Evolutionary conservation across 2,888 invertebrate genomes (phyloP).

Genomic region (Plagiodera versicolora): DNA sequence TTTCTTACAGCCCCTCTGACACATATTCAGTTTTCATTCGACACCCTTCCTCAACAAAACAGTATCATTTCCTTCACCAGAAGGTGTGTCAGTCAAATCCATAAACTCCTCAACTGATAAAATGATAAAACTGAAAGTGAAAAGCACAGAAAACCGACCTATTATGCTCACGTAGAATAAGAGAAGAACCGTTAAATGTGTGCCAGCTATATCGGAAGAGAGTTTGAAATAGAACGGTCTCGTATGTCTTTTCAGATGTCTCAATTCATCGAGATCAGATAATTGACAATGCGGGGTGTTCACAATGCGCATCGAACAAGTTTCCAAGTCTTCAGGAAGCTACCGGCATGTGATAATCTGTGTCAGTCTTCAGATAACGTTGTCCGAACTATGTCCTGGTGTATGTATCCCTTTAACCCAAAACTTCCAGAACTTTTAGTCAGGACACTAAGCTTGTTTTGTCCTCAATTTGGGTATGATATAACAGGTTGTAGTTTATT

Average conservation of each 20-base stretch:
- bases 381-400: constrained; percentile 31
- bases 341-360: constrained; percentile 53
- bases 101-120: neutral
- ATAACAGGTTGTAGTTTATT: neutral
- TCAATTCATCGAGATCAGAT: constrained; percentile 50
- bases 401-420: constrained; percentile 21
- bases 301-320: constrained; percentile 52
- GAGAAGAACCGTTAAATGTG: constrained; percentile 31
- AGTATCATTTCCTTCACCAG: neutral
- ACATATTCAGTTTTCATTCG: neutral
- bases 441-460: constrained; percentile 20
- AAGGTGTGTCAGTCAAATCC: neutral
- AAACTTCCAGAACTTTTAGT: constrained; percentile 23
- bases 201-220: constrained; percentile 40
- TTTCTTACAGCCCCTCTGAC: neutral
- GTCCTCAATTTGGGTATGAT: neutral
- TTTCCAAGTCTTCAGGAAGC: constrained; percentile 54
- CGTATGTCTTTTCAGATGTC: constrained; percentile 47
- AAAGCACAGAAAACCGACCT: constrained; percentile 29
- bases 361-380: constrained; percentile 49
- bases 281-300: constrained; percentile 51
- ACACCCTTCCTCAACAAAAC: neutral
- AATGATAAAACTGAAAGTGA: constrained; percentile 8
- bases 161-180: constrained; percentile 25
- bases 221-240: constrained; percentile 44